Base-by-base conservation (phyloP, 2,797 vertebrate genomes). In the Salmo trutta region DNA sequence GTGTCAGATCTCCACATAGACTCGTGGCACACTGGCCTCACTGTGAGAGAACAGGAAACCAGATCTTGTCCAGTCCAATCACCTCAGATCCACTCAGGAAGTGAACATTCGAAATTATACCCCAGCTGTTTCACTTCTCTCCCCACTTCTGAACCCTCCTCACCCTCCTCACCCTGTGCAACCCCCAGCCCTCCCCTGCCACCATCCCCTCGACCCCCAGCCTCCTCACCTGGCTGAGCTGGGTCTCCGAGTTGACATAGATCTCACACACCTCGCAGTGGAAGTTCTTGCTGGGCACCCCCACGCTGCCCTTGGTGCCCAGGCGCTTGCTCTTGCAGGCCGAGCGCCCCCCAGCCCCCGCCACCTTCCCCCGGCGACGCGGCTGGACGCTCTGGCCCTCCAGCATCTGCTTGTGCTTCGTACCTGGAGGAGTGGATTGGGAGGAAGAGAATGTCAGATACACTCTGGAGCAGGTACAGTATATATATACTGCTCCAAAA, bases 181-280 rank as follows among this genome's bases (percentile, higher is more conserved):
- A 10, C 24, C 66, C 3, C 10, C 24, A 51, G 10, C 29, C 27
- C 8, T 5, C 10, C 33, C 21, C 6, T 10, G 31, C 5, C 31
- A 5, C 8, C 27, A 36, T 21, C 66, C 36, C 19, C 69, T 12
- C 54, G 17, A 29, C 27, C 77, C 1, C 19, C 8, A 29, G 8
- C 36, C 21, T 33, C 24, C 84, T 93, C 87, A 98, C 98, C 96
- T 99, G 98, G 88, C 95, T 98, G 75, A 99, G 97, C 84, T 99
- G 98, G 3, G 97, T 98, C 92, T 99, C 97, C 0, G 98, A 99
- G 92, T 99, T 99, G 87, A 99, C 97, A 62, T 95, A 96, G 91
- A 99, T 97, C 93, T 99, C 97, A 17, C 98, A 99, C 84, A 98
- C 94, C 78, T 97, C 95, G 91, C 98, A 99, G 75, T 97, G 97